Evolutionary conservation across 2,797 vertebrate genomes (phyloP), one percentile per base, ranked within the genome.

Genomic region (Somateria mollissima): DNA sequence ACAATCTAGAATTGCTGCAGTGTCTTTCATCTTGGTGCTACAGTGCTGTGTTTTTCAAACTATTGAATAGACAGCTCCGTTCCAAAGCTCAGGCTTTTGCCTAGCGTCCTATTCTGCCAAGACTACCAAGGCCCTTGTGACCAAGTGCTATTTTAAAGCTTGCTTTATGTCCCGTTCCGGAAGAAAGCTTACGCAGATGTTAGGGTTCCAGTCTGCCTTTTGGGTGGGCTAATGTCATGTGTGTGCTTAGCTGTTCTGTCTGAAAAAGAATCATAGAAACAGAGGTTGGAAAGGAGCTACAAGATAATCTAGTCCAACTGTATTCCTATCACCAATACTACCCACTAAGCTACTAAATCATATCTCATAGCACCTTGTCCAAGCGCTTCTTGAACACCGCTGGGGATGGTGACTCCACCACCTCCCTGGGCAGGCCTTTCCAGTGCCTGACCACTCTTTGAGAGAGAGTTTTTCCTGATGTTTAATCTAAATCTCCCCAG

Each of bases 241-340:
- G 4, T 58, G 13, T 43, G 10, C 11, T 72, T 53, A 66, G 51
- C 20, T 0, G 0, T 65, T 78, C 6, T 0, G 0, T 51, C 13
- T 51, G 49, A 51, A 25, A 51, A 14, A 51, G 49, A 51, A 51
- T 51, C 24, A 51, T 25, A 25, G 49, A 25, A 51, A 25, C 49
- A 51, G 13, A 51, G 24, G 13, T 51, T 51, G 49, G 24, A 51
- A 51, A 49, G 47, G 47, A 49, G 12, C 47, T 49, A 49, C 47
- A 49, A 51, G 49, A 51, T 51, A 24, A 51, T 51, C 49, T 51
- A 51, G 49, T 51, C 24, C 49, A 51, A 25, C 49, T 11, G 24
- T 4, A 4, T 5, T 51, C 49, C 49, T 51, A 51, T 51, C 24
- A 14, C 24, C 43, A 45, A 45, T 45, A 45, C 43, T 45, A 45